Evolutionary conservation across 1,140 invertebrate genomes (phyloP).

Genomic region (Zaprionus camerounensis): DNA sequence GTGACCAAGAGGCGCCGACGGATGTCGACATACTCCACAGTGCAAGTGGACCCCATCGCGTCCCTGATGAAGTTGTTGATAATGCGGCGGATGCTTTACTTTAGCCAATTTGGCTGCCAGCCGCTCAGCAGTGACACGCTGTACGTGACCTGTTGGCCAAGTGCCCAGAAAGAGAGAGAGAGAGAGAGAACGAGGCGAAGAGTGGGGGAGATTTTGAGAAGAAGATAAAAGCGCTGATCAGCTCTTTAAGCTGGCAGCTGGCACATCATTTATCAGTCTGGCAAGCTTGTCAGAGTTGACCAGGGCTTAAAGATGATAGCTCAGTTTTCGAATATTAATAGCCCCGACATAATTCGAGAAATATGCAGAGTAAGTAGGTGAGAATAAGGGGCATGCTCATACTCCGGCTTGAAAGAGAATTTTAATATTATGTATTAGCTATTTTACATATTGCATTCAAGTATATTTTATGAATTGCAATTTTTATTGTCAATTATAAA

Average conservation of each 20-base stretch:
- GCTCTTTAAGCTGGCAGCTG: slow-evolving; percentile 43
- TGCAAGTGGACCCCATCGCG: slow-evolving; percentile 13
- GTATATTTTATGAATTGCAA: too few species aligned
- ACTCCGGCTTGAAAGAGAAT: background rate
- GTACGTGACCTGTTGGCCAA: slow-evolving; percentile 74
- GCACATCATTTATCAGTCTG: slow-evolving; percentile 51
- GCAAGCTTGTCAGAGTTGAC: slow-evolving; percentile 27
- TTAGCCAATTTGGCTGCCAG: slow-evolving; percentile 79
- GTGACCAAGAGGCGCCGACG: slow-evolving; percentile 11
- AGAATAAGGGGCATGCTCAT: background rate
- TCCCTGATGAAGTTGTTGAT: slow-evolving; percentile 76
- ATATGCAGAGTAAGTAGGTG: background rate
- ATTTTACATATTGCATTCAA: background rate
- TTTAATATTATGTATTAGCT: background rate
- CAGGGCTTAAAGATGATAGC: slow-evolving; percentile 12
- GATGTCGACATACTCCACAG: slow-evolving; percentile 12
- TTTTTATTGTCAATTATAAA: too few species aligned
- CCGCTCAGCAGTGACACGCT: slow-evolving; percentile 77
- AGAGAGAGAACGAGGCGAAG: background rate
- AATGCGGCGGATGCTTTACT: slow-evolving; percentile 78
- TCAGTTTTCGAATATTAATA: slow-evolving; percentile 11
- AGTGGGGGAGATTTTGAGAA: background rate
- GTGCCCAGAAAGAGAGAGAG: slow-evolving; percentile 31
- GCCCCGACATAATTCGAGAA: background rate
- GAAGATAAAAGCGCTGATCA: slow-evolving; percentile 24